A percentile compares a stretch with the other conserved stretches of the same genome.
Evolutionary conservation across 2,113 vertebrate genomes (phyloP).

Genomic region (Fulica atra): DNA sequence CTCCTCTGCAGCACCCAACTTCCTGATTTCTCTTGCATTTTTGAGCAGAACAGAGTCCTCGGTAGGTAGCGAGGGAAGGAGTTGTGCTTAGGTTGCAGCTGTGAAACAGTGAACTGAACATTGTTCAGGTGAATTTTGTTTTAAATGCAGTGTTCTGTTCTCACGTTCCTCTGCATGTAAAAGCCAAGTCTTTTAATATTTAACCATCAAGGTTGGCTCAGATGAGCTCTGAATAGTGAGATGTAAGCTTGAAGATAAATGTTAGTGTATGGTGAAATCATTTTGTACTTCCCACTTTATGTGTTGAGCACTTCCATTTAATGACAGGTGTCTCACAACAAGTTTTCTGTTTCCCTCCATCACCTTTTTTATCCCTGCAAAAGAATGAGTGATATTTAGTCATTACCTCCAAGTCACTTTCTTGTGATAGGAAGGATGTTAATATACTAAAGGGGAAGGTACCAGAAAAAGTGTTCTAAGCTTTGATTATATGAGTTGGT

Average conservation of each 20-base stretch:
- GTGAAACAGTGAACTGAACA: background rate
- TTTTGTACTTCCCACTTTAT: background rate
- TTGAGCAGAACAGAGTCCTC: background rate
- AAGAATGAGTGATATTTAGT: background rate
- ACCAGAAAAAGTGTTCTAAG: background rate
- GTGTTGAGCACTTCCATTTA: background rate
- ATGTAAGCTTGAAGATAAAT: background rate
- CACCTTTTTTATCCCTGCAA: background rate
- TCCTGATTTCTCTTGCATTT: background rate
- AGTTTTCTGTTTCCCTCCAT: background rate
- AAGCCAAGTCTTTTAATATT: background rate
- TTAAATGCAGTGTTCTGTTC: background rate
- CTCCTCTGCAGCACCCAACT: background rate
- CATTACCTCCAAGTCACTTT: background rate
- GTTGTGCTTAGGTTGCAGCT: background rate
- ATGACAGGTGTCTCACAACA: background rate
- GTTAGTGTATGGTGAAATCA: background rate
- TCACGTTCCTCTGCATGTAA: background rate
- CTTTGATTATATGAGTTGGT: background rate
- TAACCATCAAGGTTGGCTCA: background rate
- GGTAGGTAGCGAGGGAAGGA: background rate
- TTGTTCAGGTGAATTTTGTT: background rate
- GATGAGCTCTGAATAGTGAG: background rate
- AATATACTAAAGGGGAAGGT: background rate
- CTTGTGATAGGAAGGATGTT: background rate